Percentiles rank a stretch among this genome's conserved stretches.
phyloP scores from a whole-genome alignment of 1,140 invertebrate genomes.

The Cyclargus thomasi region DNA sequence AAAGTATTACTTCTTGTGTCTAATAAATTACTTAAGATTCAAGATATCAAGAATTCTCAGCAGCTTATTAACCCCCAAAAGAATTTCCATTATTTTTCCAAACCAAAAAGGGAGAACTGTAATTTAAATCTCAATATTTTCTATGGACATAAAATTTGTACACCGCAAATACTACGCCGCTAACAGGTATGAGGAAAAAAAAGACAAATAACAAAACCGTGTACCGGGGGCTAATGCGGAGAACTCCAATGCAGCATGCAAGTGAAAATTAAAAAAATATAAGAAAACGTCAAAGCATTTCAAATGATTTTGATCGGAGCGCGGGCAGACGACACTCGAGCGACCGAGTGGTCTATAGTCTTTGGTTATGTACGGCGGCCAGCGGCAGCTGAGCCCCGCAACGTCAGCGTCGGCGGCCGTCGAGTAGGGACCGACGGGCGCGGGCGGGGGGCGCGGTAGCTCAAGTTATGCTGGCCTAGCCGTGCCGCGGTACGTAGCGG shows the following conservation, averaged over 20 bases:
- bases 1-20: too few relatives aligned
- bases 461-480: constrained; percentile 40
- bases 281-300: constrained; percentile 60
- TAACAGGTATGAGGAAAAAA: too few relatives aligned
- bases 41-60: too few relatives aligned
- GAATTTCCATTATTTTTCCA: too few relatives aligned
- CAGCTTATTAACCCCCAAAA: too few relatives aligned
- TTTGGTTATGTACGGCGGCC: constrained; percentile 57
- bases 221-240: too few relatives aligned
- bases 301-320: constrained; percentile 65
- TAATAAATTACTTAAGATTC: too few relatives aligned
- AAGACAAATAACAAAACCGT: too few relatives aligned
- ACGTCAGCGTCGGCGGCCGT: constrained; percentile 33
- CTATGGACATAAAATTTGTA: too few relatives aligned
- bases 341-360: constrained; percentile 56
- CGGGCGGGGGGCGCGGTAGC: constrained; percentile 34
- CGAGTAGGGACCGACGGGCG: constrained; percentile 13
- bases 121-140: too few relatives aligned
- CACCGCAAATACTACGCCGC: too few relatives aligned
- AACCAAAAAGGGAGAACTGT: too few relatives aligned
- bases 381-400: constrained; percentile 37
- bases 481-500: constrained; percentile 52
- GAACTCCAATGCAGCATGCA: not conserved
- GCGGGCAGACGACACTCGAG: constrained; percentile 69
- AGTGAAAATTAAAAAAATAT: constrained; percentile 31